Base-by-base conservation (phyloP, 1,140 invertebrate species). In the Solenopsis invicta region DNA sequence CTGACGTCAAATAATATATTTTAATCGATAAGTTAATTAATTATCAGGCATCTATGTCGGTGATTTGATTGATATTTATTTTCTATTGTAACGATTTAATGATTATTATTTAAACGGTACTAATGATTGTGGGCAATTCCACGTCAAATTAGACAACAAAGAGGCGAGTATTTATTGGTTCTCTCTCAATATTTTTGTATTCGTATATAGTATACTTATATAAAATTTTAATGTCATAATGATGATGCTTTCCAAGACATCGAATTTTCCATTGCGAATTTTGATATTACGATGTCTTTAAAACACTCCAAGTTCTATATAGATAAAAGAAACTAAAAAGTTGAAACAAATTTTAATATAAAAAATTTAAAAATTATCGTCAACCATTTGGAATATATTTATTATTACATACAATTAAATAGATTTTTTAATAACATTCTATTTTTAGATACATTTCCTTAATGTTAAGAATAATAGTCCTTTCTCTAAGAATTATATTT, bases 41-140 rank as follows among this genome's bases (percentile, higher is more conserved):
- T 71, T 45, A 37, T 10, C 18, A 56, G 18, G 9, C 5, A 37
- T 62, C 12, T 34, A 4, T 29, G 5, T 56, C 10, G 67, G 74
- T 37, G 5, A 2, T 21, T 54, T 74, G 61, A 74, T 12, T 84
- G 34, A 69, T 54, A 74, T 61, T 74, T 72, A 82, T 84, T 61
- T 74, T 1, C 41, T 74, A 74, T 24, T 72, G 9, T 18, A 72
- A 8, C 5, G 6, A 50, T 64, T 67, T 80, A 48, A 50, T 82
- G 18, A 21, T 61, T 24, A 13, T 21, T 62, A 54, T 16, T 37
- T 48, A 50, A 84, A 50, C 4, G 54, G 67, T 34, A 84, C 45
- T 74, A 50, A 50, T 74, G 5, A 62, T 4, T 80, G 4, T 45
- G 45, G 41, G 3, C 18, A 8, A 54, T 74, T 74, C 18, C 9